Evolutionary conservation across 2,888 invertebrate genomes (phyloP).

Genomic region (Plagodis dolabraria): DNA sequence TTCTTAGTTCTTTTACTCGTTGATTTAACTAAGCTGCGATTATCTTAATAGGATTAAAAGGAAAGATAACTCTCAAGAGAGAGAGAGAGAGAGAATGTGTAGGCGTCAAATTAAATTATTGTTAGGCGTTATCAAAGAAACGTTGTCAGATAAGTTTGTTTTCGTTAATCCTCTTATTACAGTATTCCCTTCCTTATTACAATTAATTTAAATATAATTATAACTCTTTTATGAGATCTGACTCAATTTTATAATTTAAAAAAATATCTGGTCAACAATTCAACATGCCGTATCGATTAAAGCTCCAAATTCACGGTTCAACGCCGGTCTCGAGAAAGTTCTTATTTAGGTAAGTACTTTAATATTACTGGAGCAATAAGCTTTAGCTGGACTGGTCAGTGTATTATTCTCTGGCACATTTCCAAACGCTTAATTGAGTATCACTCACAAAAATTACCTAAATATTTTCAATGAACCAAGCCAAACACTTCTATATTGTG

Average conservation of each 20-base stretch:
- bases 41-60: constrained; percentile 11
- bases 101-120: constrained; percentile 12
- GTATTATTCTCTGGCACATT: constrained; percentile 47
- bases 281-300: too few species aligned
- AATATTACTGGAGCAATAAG: constrained; percentile 4
- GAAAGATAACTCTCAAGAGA: background rate
- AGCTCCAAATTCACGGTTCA: too few species aligned
- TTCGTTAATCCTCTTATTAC: background rate
- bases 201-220: too few species aligned
- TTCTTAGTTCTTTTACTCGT: constrained; percentile 4
- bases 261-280: too few species aligned
- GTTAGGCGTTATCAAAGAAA: constrained; percentile 9
- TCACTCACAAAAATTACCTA: constrained; percentile 31
- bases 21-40: constrained; percentile 6
- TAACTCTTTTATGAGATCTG: too few species aligned
- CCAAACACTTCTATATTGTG: constrained; percentile 9
- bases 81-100: background rate
- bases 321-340: too few species aligned
- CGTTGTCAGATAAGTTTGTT: too few species aligned
- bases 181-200: too few species aligned
- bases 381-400: constrained; percentile 24
- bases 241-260: too few species aligned
- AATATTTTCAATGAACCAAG: constrained; percentile 31
- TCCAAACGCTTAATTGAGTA: constrained; percentile 42
- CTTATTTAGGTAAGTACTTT: background rate